Percentiles rank a stretch among this genome's conserved stretches.
Evolutionary conservation across 2,113 vertebrate species (phyloP).

Genomic region (Electrona antarctica): DNA sequence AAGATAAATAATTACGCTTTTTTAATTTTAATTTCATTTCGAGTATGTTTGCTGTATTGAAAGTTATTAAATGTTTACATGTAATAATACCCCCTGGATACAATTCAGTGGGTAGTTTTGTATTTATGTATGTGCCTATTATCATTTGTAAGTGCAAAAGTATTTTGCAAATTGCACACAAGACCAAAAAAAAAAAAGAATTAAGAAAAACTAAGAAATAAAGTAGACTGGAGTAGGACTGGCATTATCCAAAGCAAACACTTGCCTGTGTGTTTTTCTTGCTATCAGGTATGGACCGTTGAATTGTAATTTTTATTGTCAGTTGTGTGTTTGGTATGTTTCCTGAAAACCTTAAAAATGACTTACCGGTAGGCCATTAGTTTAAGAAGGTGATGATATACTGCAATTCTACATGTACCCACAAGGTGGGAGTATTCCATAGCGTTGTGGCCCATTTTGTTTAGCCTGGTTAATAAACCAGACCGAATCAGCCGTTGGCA

Average conservation of each 20-base stretch:
- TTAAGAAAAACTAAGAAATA: conserved; percentile 51
- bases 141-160: conserved; percentile 62
- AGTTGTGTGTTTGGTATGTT: too few species aligned
- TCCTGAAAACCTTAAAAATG: too few species aligned
- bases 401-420: too few species aligned
- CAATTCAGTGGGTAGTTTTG: conserved; percentile 46
- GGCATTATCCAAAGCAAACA: conserved; percentile 66
- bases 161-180: conserved; percentile 69
- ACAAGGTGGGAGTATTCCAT: too few species aligned
- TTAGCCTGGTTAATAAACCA: too few species aligned
- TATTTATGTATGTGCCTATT: conserved; percentile 64
- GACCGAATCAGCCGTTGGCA: too few species aligned
- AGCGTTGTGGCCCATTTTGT: too few species aligned
- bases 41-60: conserved; percentile 56
- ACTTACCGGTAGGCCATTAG: too few species aligned
- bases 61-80: conserved; percentile 58
- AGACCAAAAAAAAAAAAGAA: conserved; percentile 59
- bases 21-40: conserved; percentile 40
- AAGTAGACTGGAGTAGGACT: conserved; percentile 39
- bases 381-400: too few species aligned
- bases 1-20: conserved; percentile 24
- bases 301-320: too few species aligned
- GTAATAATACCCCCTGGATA: conserved; percentile 38
- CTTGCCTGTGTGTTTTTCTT: conserved; percentile 14
- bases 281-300: not conserved